These are phyloP conservation scores for Drosophila tsacasi DNA, from an alignment of 1,140 invertebrate genomes.

Conservation along the genomic window DNA sequence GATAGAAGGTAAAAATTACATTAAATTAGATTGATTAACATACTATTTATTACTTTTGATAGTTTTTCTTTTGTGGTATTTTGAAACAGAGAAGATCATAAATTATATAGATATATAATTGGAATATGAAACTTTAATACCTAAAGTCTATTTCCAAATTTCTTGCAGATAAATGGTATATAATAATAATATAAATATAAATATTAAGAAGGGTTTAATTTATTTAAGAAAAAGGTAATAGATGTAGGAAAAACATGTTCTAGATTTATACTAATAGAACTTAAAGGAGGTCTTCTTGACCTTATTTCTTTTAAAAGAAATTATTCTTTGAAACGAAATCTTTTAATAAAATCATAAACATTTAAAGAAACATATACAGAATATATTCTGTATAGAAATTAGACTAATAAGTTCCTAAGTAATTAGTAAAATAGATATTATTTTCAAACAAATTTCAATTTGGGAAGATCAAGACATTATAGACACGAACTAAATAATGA, in stretches of 20 bases:
- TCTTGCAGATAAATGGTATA: too few relatives aligned
- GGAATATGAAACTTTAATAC: background rate
- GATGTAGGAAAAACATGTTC: background rate
- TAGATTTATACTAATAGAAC: background rate
- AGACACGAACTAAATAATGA: background rate
- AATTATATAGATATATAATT: background rate
- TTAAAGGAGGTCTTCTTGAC: background rate
- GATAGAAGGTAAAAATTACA: background rate
- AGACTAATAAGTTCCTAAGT: background rate
- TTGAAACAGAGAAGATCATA: background rate
- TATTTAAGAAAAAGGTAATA: background rate
- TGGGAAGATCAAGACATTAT: constrained; percentile 3
- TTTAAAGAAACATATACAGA: background rate
- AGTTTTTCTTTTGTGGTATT: background rate
- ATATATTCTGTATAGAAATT: background rate
- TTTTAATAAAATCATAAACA: background rate
- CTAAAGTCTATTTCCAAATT: background rate
- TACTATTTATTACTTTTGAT: too few relatives aligned
- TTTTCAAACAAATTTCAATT: background rate
- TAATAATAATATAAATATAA: background rate
- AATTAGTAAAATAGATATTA: background rate
- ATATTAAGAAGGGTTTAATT: background rate
- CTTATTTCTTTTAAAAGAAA: background rate
- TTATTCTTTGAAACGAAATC: too few relatives aligned
- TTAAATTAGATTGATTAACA: background rate